A percentile compares a stretch with the other conserved stretches of the same genome.
Evolutionary conservation across 2,113 vertebrate species (phyloP).

Genomic region (Lamprologus tigripictilis): DNA sequence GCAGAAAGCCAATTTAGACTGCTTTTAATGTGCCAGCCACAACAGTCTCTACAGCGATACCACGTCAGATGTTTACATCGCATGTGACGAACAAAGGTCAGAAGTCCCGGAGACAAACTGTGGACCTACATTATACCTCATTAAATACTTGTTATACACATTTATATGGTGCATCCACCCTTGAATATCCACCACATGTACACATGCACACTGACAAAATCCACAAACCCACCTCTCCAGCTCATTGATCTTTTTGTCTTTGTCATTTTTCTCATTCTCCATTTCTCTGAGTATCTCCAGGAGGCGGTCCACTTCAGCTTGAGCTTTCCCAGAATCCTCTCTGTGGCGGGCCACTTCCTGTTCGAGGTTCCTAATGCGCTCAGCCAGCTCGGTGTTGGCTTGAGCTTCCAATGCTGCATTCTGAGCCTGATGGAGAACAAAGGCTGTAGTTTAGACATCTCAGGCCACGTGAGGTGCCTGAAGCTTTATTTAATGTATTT

Average conservation of each 20-base stretch:
- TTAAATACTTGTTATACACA: not conserved
- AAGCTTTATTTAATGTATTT: not conserved
- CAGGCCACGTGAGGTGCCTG: not conserved
- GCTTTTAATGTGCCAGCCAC: not conserved
- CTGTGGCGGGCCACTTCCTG: slow-evolving; percentile 80
- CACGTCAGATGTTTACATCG: not conserved
- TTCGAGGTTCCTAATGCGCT: slow-evolving; percentile 83
- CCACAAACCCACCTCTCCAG: slow-evolving; percentile 82
- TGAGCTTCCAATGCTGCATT: slow-evolving; percentile 86
- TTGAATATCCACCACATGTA: not conserved
- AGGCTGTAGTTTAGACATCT: not conserved
- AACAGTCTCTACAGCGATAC: not conserved
- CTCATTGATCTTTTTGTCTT: slow-evolving; percentile 95
- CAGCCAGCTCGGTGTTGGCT: slow-evolving; percentile 84
- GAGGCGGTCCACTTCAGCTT: slow-evolving; percentile 94
- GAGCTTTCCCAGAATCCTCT: slow-evolving; percentile 89
- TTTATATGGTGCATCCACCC: not conserved
- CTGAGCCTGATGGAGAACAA: slow-evolving; percentile 73
- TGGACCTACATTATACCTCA: not conserved
- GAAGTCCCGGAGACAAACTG: not conserved
- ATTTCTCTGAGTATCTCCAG: slow-evolving; percentile 96
- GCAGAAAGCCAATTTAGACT: not conserved
- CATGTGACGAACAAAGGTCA: not conserved
- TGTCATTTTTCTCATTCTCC: slow-evolving; percentile 99
- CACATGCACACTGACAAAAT: not conserved